Evolutionary conservation across 1,140 invertebrate genomes (phyloP), one percentile per base, ranked within the genome.

Genomic region (Geopemphigus sp.): DNA sequence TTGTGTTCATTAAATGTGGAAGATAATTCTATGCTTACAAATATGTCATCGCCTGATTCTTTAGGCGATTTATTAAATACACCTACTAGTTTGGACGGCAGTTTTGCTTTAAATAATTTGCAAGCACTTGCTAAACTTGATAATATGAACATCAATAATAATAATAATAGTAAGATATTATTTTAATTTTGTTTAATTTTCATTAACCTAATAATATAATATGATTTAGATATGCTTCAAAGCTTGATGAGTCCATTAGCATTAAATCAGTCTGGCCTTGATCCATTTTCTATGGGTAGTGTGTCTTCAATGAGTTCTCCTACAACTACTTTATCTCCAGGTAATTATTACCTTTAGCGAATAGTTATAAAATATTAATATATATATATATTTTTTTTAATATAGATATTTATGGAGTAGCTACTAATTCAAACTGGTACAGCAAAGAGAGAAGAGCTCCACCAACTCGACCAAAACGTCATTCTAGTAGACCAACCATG

Each of bases 101-200:
- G 39, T 78, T 78, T 78, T 61, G 91, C 93, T 54, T 89, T 93
- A 81, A 94, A 94, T 84, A 96, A 95, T 87, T 87, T 95, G 74
- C 93, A 95, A 84, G 93, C 93, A 22, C 88, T 96, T 74, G 94
- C 94, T 68, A 95, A 96, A 86, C 87, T 96, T 54, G 93, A 93
- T 83, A 87, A 26, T 87, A 91, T 59, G 91, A 90, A 64, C 88
- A 87, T 85, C 89, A 78, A 63, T 32, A 78, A 78, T 59, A 78
- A 76, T 24, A 74, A 74, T 59, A 78, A 78, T 63, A 78, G 74
- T 78, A 90, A 86, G 91, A 90, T 91, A 86, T 86, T 84, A 66
- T 15, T 68, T 66, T 45, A 5, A 53, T 24, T 19, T 54, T 19
- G 66, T 19, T 81, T 24, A 54, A 4, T 64, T 81, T 63, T 15